Base-by-base conservation (phyloP, 2,797 vertebrate species). In the Hozukius guyotensis region DNA sequence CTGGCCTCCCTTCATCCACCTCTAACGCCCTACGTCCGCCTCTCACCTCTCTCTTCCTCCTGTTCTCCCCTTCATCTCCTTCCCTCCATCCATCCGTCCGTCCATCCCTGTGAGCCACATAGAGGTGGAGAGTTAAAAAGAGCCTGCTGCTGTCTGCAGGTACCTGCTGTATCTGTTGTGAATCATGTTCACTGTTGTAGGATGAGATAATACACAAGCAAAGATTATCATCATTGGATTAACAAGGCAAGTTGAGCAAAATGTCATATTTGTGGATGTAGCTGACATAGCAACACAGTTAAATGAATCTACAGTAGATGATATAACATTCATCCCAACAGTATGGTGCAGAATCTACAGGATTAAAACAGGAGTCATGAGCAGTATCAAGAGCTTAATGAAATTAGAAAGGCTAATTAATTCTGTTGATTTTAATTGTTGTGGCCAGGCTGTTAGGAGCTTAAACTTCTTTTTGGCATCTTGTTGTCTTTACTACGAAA, bases 1-100 rank as follows among this genome's bases (percentile, higher is more conserved):
- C 69, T 27, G 63, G 61, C 56, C 86, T 77, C 61, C 61, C 81
- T 85, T 69, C 78, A 81, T 82, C 88, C 75, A 81, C 78, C 82
- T 87, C 78, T 77, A 65, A 71, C 42, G 49, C 84, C 77, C 79
- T 63, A 20, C 29, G 8, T 81, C 83, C 75, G 73, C 80, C 87
- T 84, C 65, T 74, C 69, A 72, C 70, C 78, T 62, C 65, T 31
- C 46, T 29, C 71, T 56, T 49, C 57, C 72, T 69, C 72, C 69
- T 6, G 12, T 46, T 59, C 31, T 52, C 64, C 55, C 77, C 64
- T 46, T 78, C 79, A 78, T 80, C 77, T 80, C 8, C 1, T 34
- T 80, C 16, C 49, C 68, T 64, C 69, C 60, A 56, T 83, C 72
- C 60, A 56, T 83, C 72, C 52, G 57, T 83, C 72, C 60, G 57